Conservation (phyloP, 2,888 invertebrate genomes). For the Lasioglossum vierecki region DNA sequence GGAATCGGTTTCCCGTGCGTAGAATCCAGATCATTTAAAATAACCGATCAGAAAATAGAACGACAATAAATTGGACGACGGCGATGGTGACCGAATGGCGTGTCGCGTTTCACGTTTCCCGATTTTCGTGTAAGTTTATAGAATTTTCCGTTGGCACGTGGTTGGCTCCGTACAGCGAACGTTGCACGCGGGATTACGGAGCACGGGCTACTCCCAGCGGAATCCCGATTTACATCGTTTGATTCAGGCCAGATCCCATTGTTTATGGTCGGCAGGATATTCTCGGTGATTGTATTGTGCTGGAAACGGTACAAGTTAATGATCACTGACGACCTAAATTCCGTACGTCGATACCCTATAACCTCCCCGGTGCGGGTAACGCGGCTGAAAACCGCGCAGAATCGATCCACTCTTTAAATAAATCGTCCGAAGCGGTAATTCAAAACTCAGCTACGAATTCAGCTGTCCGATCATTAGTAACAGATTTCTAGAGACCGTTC, state of each 20-base stretch:
- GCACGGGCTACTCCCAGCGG: constrained; percentile 14
- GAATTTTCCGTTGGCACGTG: constrained; percentile 14
- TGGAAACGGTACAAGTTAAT: constrained; percentile 48
- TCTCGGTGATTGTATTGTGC: constrained; percentile 47
- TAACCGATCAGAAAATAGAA: constrained; percentile 57
- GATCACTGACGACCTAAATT: constrained; percentile 44
- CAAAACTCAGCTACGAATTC: constrained; percentile 43
- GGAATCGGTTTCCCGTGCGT: constrained; percentile 10
- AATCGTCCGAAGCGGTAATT: constrained; percentile 34
- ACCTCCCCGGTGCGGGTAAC: constrained; percentile 22
- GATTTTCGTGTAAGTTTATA: constrained; percentile 22
- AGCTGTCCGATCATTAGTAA: constrained; percentile 57
- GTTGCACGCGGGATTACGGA: constrained; percentile 22
- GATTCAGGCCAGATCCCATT: constrained; percentile 49
- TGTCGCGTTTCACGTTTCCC: constrained; percentile 41
- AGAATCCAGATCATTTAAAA: constrained; percentile 51
- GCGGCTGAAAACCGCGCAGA: constrained; percentile 22
- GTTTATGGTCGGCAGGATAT: constrained; percentile 57
- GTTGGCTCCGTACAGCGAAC: background rate
- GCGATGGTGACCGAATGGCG: constrained; percentile 32
- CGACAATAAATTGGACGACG: constrained; percentile 39
- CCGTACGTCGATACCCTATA: constrained; percentile 36
- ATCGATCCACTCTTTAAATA: constrained; percentile 40
- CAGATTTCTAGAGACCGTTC: constrained; percentile 45
- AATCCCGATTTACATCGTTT: constrained; percentile 49